phyloP scores from a whole-genome alignment of 1,140 invertebrate species.

The Eufriesea mexicana region DNA sequence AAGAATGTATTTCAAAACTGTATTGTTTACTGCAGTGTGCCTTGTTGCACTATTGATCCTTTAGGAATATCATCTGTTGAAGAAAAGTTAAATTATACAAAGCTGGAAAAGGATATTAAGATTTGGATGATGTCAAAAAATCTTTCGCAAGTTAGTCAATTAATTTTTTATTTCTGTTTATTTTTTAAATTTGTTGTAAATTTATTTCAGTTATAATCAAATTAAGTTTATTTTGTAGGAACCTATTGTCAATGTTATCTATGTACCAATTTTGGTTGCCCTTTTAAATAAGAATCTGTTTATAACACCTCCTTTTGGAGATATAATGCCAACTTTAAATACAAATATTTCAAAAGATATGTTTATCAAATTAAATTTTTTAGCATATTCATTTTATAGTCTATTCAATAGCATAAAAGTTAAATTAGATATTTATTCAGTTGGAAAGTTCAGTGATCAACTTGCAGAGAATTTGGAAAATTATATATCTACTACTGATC shows the following conservation, averaged over 20 bases:
- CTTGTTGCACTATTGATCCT: constrained; percentile 41
- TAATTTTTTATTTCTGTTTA: background rate
- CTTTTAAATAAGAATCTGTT: constrained; percentile 85
- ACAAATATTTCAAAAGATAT: constrained; percentile 78
- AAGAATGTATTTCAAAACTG: constrained; percentile 83
- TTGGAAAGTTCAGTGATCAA: constrained; percentile 85
- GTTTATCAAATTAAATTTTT: constrained; percentile 79
- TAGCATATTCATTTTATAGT: constrained; percentile 84
- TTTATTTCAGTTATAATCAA: constrained; percentile 21
- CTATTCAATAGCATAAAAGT: constrained; percentile 84
- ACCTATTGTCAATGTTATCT: constrained; percentile 84
- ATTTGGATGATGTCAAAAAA: constrained; percentile 83
- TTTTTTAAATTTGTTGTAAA: constrained; percentile 11
- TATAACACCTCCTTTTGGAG: constrained; percentile 85
- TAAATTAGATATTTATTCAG: constrained; percentile 86
- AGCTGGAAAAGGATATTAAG: constrained; percentile 81
- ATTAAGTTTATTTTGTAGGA: constrained; percentile 78
- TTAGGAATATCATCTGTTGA: constrained; percentile 59
- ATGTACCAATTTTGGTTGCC: constrained; percentile 85
- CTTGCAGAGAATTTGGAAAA: constrained; percentile 85
- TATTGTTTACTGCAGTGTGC: constrained; percentile 81
- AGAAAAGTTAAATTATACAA: constrained; percentile 75
- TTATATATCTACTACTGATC: constrained; percentile 80
- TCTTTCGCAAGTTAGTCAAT: constrained; percentile 68
- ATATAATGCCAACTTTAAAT: constrained; percentile 84